Percentiles rank a stretch among this genome's conserved stretches.
These are phyloP conservation scores for Nephrotoma guestfalica DNA, from an alignment of 2,888 invertebrate species.

Conservation along the genomic window DNA sequence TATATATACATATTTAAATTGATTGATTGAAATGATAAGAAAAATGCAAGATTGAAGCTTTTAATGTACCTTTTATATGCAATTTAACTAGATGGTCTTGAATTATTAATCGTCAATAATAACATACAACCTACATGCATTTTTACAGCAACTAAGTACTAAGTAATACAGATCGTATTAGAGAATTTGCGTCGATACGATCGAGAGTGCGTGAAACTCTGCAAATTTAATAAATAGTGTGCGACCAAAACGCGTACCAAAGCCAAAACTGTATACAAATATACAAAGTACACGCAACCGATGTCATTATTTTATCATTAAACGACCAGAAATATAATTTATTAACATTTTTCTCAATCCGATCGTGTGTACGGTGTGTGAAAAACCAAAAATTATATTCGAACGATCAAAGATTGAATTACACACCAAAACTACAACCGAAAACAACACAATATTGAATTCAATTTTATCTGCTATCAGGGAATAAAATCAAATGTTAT, in stretches of 20 bases:
- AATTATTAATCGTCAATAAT: background rate
- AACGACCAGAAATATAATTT: background rate
- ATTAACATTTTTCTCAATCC: background rate
- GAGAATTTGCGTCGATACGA: background rate
- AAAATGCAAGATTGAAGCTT: background rate
- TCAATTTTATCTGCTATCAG: background rate
- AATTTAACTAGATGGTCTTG: background rate
- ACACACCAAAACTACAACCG: background rate
- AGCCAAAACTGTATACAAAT: background rate
- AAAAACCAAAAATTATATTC: background rate
- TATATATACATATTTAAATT: background rate
- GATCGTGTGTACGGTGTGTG: background rate
- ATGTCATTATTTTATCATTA: background rate
- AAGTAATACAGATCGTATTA: background rate
- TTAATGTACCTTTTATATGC: background rate
- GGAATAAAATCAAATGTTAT: background rate
- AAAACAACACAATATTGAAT: background rate
- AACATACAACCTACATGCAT: background rate
- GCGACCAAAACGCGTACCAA: background rate
- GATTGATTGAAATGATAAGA: background rate
- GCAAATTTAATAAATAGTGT: background rate
- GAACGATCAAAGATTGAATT: background rate
- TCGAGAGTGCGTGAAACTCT: background rate
- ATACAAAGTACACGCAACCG: background rate
- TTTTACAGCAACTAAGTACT: background rate